A percentile compares a stretch with the other conserved stretches of the same genome.
These are phyloP conservation scores for Bucorvus abyssinicus DNA, from an alignment of 2,797 vertebrate genomes.

Conservation along the genomic window DNA sequence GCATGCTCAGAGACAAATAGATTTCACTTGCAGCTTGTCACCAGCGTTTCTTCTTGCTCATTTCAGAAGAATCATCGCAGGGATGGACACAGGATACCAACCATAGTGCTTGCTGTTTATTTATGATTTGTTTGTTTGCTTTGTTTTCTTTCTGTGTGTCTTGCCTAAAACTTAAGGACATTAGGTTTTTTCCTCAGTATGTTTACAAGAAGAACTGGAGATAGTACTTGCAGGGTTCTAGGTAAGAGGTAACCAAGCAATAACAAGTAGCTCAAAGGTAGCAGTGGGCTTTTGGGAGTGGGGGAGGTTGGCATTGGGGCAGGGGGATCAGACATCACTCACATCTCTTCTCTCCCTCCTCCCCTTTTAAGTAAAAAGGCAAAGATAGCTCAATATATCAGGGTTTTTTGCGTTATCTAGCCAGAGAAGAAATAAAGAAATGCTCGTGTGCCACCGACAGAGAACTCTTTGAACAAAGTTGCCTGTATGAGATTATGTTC, in stretches of 20 bases:
- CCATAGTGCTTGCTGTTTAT: accelerated
- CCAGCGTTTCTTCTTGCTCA: background rate
- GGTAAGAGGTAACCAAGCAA: background rate
- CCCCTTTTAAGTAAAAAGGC: background rate
- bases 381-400: accelerated
- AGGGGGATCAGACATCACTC: background rate
- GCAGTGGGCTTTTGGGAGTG: background rate
- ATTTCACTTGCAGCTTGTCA: background rate
- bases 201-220: background rate
- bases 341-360: background rate
- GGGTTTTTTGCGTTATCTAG: background rate
- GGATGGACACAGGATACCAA: background rate
- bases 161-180: background rate
- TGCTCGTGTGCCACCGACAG: accelerated
- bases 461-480: background rate
- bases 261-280: background rate
- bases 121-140: background rate
- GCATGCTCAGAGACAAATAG: background rate
- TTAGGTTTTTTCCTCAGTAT: background rate
- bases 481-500: background rate
- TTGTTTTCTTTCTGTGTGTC: background rate
- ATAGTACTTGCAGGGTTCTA: background rate
- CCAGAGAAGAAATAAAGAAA: background rate
- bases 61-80: background rate
- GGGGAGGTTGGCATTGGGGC: too few species aligned